Evolutionary conservation across 2,888 invertebrate species (phyloP).

Genomic region (Diloba caeruleocephala): DNA sequence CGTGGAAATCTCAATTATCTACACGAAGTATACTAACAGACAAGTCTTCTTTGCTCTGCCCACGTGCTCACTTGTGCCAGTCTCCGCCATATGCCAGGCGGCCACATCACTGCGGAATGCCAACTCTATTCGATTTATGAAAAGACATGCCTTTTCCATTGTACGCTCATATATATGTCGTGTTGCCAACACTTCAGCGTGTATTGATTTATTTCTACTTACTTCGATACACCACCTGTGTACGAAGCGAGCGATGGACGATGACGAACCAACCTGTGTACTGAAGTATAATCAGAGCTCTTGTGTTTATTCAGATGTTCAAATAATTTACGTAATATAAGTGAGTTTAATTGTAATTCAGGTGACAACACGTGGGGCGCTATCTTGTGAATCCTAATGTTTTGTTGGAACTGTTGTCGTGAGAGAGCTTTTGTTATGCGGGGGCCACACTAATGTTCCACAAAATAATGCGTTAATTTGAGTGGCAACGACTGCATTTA

Average conservation of each 20-base stretch:
- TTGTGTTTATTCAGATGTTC: constrained; percentile 34
- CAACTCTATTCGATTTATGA: too few relatives aligned
- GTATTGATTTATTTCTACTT: not conserved
- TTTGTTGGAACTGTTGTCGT: too few relatives aligned
- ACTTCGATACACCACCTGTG: not conserved
- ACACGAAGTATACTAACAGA: constrained; percentile 5
- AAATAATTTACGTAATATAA: constrained; percentile 21
- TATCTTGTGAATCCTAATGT: constrained; percentile 1
- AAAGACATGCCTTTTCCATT: too few relatives aligned
- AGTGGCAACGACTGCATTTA: too few relatives aligned
- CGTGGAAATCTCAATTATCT: not conserved
- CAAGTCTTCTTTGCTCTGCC: too few relatives aligned
- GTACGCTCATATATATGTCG: too few relatives aligned
- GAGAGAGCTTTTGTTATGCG: not conserved
- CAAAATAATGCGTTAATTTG: too few relatives aligned
- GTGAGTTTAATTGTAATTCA: constrained; percentile 22
- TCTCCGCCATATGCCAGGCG: too few relatives aligned
- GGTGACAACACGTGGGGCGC: not conserved
- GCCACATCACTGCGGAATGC: too few relatives aligned
- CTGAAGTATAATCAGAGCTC: constrained; percentile 4
- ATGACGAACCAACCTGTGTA: not conserved
- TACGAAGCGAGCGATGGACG: not conserved
- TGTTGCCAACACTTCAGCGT: not conserved
- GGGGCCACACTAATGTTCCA: too few relatives aligned
- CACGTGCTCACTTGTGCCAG: too few relatives aligned